Evolutionary conservation across 2,888 invertebrate species (phyloP), one percentile per base, ranked within the genome.

Genomic region (Zhengitettix transpicula): DNA sequence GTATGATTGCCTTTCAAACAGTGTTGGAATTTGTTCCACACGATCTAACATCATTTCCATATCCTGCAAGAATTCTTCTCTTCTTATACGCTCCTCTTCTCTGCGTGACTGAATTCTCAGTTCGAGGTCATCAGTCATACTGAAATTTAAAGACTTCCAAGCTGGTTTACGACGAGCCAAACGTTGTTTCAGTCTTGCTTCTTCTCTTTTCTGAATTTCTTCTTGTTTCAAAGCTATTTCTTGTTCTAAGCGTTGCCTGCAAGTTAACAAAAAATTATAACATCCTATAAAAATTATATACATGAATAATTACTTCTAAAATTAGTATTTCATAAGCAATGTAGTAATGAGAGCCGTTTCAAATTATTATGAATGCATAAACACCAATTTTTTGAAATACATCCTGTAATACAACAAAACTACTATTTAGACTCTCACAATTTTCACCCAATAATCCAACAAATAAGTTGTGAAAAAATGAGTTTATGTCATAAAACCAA

Each of bases 21-120:
- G 76, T 66, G 84, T 80, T 0, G 85, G 85, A 65, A 85, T 85
- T 65, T 78, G 78, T 59, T 81, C 81, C 0, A 86, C 85, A 64
- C 85, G 75, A 28, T 82, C 81, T 64, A 83, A 74, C 85, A 86
- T 86, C 64, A 81, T 70, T 68, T 85, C 83, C 85, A 86, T 86
- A 67, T 84, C 81, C 62, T 83, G 77, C 1, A 79, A 77, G 67
- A 84, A 83, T 68, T 83, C 82, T 67, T 85, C 84, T 16, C 79
- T 78, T 62, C 83, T 75, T 69, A 84, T 77, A 65, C 80, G 75
- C 61, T 85, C 85, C 69, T 85, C 85, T 57, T 84, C 84, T 40
- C 81, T 78, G 11, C 85, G 75, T 52, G 83, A 77, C 67, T 82
- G 81, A 11, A 83, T 74, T 52, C 85, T 75, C 74, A 84, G 79